Conservation (phyloP, 2,797 vertebrate species). For the Gorsachius magnificus region DNA sequence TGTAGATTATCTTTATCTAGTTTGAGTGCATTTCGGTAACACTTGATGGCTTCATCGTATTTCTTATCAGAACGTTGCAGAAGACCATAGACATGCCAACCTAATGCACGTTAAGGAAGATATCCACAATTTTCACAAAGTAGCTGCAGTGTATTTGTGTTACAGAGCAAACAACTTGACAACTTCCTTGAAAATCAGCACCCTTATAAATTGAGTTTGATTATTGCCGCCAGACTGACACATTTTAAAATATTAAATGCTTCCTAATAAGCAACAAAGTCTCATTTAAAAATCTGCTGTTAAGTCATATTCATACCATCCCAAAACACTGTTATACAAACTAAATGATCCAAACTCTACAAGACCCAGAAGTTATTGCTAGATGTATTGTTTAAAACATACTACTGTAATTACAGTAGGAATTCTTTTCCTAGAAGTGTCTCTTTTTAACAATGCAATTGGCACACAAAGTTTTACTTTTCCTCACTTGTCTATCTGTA, state of each 20-base stretch:
- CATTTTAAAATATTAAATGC: not conserved
- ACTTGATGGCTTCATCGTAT: conserved; percentile 83
- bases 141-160: not conserved
- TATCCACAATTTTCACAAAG: not conserved
- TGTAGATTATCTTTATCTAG: conserved; percentile 83
- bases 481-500: not conserved
- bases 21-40: conserved; percentile 82
- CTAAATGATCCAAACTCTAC: not conserved
- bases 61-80: conserved; percentile 82
- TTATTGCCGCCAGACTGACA: not conserved
- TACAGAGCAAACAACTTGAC: not conserved
- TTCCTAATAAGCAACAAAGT: not conserved
- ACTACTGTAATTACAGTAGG: not conserved
- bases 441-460: not conserved
- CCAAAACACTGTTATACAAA: not conserved
- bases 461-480: not conserved
- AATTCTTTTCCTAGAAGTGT: not conserved
- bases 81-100: conserved; percentile 83
- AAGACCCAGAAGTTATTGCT: not conserved
- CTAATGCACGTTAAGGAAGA: conserved; percentile 73
- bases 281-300: not conserved
- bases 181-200: not conserved
- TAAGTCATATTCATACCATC: not conserved
- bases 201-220: not conserved
- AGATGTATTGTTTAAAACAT: not conserved